These are phyloP conservation scores for Archocentrus centrarchus DNA, from an alignment of 2,113 vertebrate genomes.

Conservation along the genomic window DNA sequence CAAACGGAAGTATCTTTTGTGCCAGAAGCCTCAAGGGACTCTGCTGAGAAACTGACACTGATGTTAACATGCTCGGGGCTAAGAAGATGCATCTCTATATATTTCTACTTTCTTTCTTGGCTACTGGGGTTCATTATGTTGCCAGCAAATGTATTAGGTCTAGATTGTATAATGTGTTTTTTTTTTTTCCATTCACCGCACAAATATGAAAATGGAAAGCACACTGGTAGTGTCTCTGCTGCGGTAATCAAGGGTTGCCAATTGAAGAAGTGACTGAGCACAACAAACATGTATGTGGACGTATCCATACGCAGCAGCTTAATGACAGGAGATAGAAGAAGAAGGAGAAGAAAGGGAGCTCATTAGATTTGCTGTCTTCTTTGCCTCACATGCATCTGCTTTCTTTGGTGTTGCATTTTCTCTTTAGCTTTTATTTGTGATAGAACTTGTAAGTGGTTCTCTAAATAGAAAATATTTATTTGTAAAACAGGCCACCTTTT, in stretches of 20 bases:
- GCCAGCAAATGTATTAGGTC: conserved; percentile 47
- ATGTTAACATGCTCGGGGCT: conserved; percentile 50
- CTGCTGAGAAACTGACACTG: conserved; percentile 45
- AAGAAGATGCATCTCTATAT: conserved; percentile 13
- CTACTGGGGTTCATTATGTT: conserved; percentile 46
- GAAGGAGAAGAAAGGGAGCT: background rate
- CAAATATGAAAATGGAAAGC: conserved; percentile 27
- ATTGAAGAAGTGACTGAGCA: background rate
- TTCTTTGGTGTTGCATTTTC: background rate
- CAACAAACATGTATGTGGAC: background rate
- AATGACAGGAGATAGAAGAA: background rate
- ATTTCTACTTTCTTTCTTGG: conserved; percentile 13
- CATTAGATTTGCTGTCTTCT: background rate
- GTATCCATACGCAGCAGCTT: background rate
- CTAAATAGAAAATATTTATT: background rate
- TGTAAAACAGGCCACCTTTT: background rate
- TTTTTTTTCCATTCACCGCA: conserved; percentile 43
- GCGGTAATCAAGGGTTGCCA: background rate
- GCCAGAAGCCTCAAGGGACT: conserved; percentile 52
- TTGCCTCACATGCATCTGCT: background rate
- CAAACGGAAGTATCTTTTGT: conserved; percentile 45
- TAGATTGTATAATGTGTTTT: conserved; percentile 35
- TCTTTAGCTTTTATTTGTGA: background rate
- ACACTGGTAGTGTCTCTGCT: conserved; percentile 3
- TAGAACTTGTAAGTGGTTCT: background rate